Percentiles rank a stretch among this genome's conserved stretches.
Evolutionary conservation across 2,797 vertebrate genomes (phyloP).

Genomic region (Heliangelus exortis): DNA sequence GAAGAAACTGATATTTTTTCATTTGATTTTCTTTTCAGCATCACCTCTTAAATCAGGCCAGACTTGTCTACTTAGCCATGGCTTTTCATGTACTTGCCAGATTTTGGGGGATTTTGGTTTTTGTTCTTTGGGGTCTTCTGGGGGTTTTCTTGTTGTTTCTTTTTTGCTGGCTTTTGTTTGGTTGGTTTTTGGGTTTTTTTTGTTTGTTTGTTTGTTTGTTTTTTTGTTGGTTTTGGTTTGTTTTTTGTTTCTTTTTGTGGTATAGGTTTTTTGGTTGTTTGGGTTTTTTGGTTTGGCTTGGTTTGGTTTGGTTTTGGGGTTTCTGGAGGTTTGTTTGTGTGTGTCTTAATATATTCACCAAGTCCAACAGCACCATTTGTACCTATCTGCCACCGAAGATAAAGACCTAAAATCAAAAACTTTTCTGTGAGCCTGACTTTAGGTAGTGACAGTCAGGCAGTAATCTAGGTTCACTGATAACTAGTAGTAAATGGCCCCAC

Average conservation of each 20-base stretch:
- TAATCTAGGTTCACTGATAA: not conserved
- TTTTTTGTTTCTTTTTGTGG: not conserved
- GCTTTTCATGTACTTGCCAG: not conserved
- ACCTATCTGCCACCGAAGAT: not conserved
- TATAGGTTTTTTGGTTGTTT: not conserved
- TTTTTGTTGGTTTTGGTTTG: too few relatives aligned
- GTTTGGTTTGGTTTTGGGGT: not conserved
- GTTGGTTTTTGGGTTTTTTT: too few relatives aligned
- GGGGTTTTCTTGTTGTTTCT: too few relatives aligned
- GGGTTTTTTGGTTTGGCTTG: too few relatives aligned
- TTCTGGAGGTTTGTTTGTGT: not conserved
- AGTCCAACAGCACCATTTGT: not conserved
- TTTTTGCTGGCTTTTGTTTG: too few relatives aligned
- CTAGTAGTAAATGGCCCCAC: not conserved
- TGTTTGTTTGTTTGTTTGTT: too few relatives aligned
- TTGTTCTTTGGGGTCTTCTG: not conserved
- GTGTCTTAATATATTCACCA: not conserved
- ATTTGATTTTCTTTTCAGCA: not conserved
- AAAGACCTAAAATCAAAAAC: not conserved
- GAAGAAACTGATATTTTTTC: accelerated
- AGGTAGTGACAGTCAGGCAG: not conserved
- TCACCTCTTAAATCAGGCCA: not conserved
- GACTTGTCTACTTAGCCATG: not conserved
- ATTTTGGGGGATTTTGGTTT: not conserved
- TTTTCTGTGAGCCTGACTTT: not conserved